These are phyloP conservation scores for Microcebus jonahi DNA, from an alignment of 2,113 vertebrate species.

Conservation along the genomic window DNA sequence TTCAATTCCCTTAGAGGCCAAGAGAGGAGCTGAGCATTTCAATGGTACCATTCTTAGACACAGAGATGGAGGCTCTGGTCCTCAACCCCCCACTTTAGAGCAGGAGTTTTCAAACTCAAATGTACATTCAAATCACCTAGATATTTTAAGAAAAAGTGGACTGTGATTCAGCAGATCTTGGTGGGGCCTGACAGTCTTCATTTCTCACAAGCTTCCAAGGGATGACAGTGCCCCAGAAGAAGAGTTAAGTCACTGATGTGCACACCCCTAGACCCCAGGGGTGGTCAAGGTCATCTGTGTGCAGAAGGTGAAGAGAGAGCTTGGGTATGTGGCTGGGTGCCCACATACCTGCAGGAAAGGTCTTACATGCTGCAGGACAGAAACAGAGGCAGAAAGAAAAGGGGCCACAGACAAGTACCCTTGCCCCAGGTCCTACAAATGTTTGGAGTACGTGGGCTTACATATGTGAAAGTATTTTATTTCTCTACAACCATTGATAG, in stretches of 20 bases:
- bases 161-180: not conserved
- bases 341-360: accelerated
- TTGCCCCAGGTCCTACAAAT: not conserved
- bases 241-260: not conserved
- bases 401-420: not conserved
- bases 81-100: not conserved
- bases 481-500: not conserved
- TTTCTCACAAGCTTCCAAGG: not conserved
- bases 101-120: not conserved
- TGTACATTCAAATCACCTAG: not conserved
- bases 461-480: not conserved
- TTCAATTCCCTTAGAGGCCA: not conserved
- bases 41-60: not conserved
- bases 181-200: too few relatives aligned
- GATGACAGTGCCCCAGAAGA: not conserved
- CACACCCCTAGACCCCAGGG: not conserved
- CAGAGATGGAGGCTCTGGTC: not conserved
- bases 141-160: not conserved
- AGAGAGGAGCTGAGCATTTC: not conserved
- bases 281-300: not conserved
- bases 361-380: not conserved
- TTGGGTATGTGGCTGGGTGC: not conserved
- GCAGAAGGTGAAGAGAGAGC: not conserved
- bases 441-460: not conserved
- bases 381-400: not conserved